A percentile compares a stretch with the other conserved stretches of the same genome.
Evolutionary conservation across 2,888 invertebrate genomes (phyloP).

Genomic region (Pseudococcus jackbeardsleyi): DNA sequence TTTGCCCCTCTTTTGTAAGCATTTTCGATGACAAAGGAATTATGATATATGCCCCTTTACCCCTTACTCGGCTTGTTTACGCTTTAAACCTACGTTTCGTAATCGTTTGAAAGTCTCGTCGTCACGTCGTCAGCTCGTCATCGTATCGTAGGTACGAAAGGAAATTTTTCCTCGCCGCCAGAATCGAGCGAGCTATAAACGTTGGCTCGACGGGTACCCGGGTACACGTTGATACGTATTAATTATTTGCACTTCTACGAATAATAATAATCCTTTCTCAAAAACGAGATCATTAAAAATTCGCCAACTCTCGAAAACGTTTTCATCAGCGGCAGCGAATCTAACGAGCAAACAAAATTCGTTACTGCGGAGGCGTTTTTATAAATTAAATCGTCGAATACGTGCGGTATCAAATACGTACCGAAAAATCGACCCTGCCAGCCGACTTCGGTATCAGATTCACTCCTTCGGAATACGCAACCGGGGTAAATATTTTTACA

Average conservation of each 20-base stretch:
- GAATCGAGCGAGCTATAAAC: background rate
- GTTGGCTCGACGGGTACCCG: background rate
- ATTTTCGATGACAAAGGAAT: background rate
- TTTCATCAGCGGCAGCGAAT: background rate
- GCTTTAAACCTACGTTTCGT: background rate
- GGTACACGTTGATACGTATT: background rate
- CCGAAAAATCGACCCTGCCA: background rate
- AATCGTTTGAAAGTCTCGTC: background rate
- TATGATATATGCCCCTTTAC: background rate
- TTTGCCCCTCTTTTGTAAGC: background rate
- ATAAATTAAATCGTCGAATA: background rate
- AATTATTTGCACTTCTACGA: background rate
- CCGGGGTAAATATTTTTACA: background rate
- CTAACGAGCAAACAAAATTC: conserved; percentile 10
- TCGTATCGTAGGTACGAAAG: background rate
- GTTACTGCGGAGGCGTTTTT: background rate
- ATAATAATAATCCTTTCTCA: background rate
- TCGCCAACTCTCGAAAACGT: background rate
- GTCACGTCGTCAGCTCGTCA: background rate
- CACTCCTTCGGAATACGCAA: background rate
- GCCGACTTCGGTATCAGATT: no score
- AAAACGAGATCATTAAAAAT: conserved; percentile 1
- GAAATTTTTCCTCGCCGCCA: background rate
- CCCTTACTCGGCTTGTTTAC: background rate
- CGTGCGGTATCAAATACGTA: background rate